phyloP scores from a whole-genome alignment of 1,140 invertebrate species.

The Aphaenogaster ashmeadi region DNA sequence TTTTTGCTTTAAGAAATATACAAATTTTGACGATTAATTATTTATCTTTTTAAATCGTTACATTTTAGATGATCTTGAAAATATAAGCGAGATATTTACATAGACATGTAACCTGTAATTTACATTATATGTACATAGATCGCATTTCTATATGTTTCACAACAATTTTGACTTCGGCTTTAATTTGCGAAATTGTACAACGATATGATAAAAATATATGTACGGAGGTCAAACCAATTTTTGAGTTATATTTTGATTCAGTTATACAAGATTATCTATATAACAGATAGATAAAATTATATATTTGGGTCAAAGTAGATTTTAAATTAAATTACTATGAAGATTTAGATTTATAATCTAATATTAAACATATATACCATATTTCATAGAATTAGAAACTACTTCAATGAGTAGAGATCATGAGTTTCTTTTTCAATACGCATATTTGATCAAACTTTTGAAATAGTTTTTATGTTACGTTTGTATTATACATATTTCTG shows the following conservation, averaged over 20 bases:
- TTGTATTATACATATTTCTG: background rate
- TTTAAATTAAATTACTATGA: conserved; percentile 4
- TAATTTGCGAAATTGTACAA: conserved; percentile 13
- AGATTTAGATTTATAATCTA: background rate
- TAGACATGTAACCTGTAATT: conserved; percentile 7
- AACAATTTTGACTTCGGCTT: background rate
- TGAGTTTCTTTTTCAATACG: background rate
- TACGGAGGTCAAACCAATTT: background rate
- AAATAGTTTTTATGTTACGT: background rate
- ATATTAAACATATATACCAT: background rate
- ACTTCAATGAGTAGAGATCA: background rate
- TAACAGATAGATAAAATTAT: background rate
- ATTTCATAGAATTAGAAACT: background rate
- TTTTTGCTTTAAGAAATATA: conserved; percentile 31
- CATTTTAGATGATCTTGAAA: conserved; percentile 8
- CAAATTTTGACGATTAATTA: background rate
- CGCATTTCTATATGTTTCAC: background rate
- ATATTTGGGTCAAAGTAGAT: background rate
- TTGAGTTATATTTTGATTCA: background rate
- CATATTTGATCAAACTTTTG: background rate
- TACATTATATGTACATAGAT: background rate
- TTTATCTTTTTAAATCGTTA: background rate
- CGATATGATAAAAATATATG: background rate
- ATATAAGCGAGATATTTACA: conserved; percentile 9
- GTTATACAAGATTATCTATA: background rate